phyloP scores from a whole-genome alignment of 2,113 vertebrate genomes.

The Pholis gunnellus region DNA sequence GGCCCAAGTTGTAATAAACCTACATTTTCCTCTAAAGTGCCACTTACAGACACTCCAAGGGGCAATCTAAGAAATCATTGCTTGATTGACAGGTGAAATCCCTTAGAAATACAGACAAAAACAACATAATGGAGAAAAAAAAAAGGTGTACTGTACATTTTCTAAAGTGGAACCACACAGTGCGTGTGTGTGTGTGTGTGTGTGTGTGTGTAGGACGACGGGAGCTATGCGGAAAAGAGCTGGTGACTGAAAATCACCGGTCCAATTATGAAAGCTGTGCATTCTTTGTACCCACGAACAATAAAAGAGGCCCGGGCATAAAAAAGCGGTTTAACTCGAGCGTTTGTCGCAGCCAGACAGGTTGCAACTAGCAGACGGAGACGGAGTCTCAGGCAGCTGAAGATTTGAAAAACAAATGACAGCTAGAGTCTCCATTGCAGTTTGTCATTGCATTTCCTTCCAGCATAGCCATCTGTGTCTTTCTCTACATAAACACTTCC shows the following conservation, averaged over 20 bases:
- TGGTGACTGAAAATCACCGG: constrained; percentile 8
- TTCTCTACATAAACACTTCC: constrained; percentile 22
- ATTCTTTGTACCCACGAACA: constrained; percentile 48
- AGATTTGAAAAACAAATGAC: constrained; percentile 64
- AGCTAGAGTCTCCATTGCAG: constrained; percentile 29
- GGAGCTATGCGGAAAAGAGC: constrained; percentile 8
- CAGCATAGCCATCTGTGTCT: constrained; percentile 54
- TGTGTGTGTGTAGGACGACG: not conserved
- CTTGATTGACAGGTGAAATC: not conserved
- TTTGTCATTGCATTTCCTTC: constrained; percentile 37
- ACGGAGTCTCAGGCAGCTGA: constrained; percentile 52
- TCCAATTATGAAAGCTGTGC: constrained; percentile 40
- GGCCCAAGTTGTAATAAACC: not conserved
- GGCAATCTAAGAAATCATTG: not conserved
- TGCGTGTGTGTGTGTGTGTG: not conserved
- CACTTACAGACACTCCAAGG: not conserved
- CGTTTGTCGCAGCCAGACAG: constrained; percentile 52
- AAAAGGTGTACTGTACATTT: not conserved
- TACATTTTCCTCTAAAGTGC: not conserved
- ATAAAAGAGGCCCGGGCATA: constrained; percentile 17
- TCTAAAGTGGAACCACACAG: not conserved
- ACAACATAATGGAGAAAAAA: not conserved
- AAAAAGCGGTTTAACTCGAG: constrained; percentile 33
- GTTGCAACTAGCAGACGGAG: constrained; percentile 64
- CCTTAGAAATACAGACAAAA: not conserved